Evolutionary conservation across 2,113 vertebrate species (phyloP), one percentile per base, ranked within the genome.

Genomic region (Macrotus californicus): DNA sequence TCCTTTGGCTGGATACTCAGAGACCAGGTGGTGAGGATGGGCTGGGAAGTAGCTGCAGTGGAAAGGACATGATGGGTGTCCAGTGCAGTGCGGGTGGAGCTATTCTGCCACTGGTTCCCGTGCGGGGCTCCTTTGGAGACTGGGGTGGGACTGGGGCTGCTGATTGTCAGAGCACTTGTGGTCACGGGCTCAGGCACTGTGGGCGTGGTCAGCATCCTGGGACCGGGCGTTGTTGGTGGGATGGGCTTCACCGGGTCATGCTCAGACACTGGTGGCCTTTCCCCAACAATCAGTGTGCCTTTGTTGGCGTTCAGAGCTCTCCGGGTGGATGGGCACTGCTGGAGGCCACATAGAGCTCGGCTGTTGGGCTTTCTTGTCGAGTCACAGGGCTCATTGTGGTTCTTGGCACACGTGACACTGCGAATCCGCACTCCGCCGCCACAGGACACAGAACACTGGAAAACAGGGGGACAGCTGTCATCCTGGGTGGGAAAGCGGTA

Each of bases 401-500:
- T 98, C 91, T 98, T 98, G 26, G 98, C 93, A 95, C 99, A 99
- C 0, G 96, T 99, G 86, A 99, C 98, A 0, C 94, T 98, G 84
- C 99, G 99, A 26, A 98, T 99, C 69, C 99, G 98, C 75, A 99
- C 97, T 31, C 99, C 99, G 76, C 99, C 99, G 76, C 99, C 99
- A 87, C 99, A 99, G 52, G 99, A 98, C 91, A 99, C 99, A 0
- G 99, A 99, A 72, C 99, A 99, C 99, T 99, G 98, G 56, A 96
- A 98, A 95, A n/a, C n/a, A 97, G 3, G 97, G 84, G 97, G 85
- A 94, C 6, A 94, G 77, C 91, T 54, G 9, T 95, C 31, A 82
- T 48, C 39, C 7, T 26, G 16, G 11, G 8, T 21, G 31, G 54
- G 52, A 43, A 48, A 79, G 16, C 41, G 2, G 2, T 15, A 2